Evolutionary conservation across 2,888 invertebrate genomes (phyloP), one percentile per base, ranked within the genome.

Genomic region (Melieria crassipennis): DNA sequence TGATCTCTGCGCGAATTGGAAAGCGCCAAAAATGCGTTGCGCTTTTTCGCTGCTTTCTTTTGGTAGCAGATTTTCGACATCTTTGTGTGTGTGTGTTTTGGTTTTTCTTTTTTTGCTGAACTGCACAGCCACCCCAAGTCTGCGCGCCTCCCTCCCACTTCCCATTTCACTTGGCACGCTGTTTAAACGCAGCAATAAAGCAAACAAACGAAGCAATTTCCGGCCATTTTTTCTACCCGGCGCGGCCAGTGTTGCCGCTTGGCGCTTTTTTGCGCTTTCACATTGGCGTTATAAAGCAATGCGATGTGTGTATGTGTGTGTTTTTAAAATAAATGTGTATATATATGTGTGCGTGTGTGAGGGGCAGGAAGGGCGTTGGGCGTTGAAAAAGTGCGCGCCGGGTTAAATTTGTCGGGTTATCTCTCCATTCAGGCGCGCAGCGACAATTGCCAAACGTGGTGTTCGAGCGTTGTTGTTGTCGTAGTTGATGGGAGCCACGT

Each of bases 1-100:
- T 84, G 84, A 84, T 84, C 84, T 82, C 79, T 76, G 81, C 81
- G 83, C 79, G 83, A 84, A 84, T 83, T 82, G 83, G 79, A 83
- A 82, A 55, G 9, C 47, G 2, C 56, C 47, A 47, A 46, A 60
- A 45, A 70, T 30, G 56, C 7, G 4, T 46, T 4, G 43, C 30
- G 30, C 30, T 30, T 1, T 30, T 30, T 30, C 30, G 30, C 30
- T 30, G 30, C 30, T 30, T 30, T 30, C 30, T 30, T 30, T 30
- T 30, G 30, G 30, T 2, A 30, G 30, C 30, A 30, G 30, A 30
- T 30, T 30, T 30, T 30, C 30, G 3, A 30, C 30, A 2, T 30
- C 30, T 30, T 1, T 30, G 2, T 30, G 30, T 30, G 30, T 30
- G 30, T 30, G 30, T 30, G 1, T 16, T 16, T 30, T 30, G 0